Evolutionary conservation across 1,140 invertebrate species (phyloP).

Genomic region (Calosoma granatense): DNA sequence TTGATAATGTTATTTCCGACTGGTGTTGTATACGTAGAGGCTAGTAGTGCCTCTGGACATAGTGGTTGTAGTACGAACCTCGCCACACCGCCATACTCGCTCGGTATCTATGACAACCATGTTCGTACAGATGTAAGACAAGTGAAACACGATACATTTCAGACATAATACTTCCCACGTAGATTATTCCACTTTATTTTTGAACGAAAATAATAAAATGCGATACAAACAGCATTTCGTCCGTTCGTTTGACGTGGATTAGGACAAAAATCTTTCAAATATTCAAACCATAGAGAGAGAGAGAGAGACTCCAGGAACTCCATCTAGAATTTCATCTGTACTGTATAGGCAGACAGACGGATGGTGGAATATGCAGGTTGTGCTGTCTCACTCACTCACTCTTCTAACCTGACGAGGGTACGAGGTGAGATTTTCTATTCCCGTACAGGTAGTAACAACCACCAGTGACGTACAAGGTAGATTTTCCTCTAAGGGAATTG

Average conservation of each 20-base stretch:
- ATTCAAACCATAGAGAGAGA: background rate
- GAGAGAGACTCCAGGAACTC: too few relatives aligned
- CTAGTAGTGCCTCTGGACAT: too few relatives aligned
- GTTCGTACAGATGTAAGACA: too few relatives aligned
- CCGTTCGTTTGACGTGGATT: background rate
- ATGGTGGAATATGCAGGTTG: too few relatives aligned
- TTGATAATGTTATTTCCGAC: too few relatives aligned
- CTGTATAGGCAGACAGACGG: background rate
- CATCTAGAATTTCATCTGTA: background rate
- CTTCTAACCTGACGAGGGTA: background rate
- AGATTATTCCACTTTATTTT: background rate
- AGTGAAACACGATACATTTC: background rate
- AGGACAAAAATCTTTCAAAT: conserved; percentile 1
- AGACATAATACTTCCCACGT: background rate
- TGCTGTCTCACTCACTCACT: too few relatives aligned
- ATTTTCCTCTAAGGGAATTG: background rate
- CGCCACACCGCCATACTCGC: too few relatives aligned
- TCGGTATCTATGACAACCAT: too few relatives aligned
- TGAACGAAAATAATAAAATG: background rate
- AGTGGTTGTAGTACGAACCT: too few relatives aligned
- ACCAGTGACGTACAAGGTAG: background rate
- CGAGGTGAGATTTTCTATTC: background rate
- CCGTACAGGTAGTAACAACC: background rate
- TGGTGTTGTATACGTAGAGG: too few relatives aligned
- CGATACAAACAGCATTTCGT: background rate